These are phyloP conservation scores for Lamellibrachia satsuma DNA, from an alignment of 2,888 invertebrate species.

Conservation along the genomic window DNA sequence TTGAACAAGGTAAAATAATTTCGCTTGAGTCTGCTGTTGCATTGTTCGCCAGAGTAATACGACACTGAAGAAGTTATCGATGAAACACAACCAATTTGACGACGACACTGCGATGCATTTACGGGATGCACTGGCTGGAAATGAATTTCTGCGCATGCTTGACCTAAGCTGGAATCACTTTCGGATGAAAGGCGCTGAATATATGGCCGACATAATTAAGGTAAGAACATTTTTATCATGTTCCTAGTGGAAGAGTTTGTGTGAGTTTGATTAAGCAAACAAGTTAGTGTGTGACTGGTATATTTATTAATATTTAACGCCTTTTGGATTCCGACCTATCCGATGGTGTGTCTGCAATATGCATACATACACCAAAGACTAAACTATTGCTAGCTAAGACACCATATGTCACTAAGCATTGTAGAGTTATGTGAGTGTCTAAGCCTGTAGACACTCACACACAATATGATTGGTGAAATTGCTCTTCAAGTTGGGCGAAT, in stretches of 20 bases:
- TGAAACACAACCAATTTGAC: slow-evolving; percentile 57
- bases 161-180: slow-evolving; percentile 60
- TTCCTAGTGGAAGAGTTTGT: neutral
- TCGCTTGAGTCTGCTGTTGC: neutral
- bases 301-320: no score
- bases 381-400: no score
- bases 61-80: slow-evolving; percentile 48
- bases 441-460: no score
- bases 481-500: no score
- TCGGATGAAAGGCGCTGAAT: slow-evolving; percentile 48
- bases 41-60: slow-evolving; percentile 51
- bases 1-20: neutral
- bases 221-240: slow-evolving; percentile 39
- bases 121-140: slow-evolving; percentile 51
- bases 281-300: no score
- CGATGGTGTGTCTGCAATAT: no score
- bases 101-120: slow-evolving; percentile 50
- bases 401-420: no score
- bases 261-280: neutral
- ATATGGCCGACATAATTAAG: slow-evolving; percentile 51
- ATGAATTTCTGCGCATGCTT: slow-evolving; percentile 49
- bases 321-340: no score
- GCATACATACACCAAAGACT: no score
- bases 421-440: no score
- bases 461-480: no score